These are phyloP conservation scores for Metopia argyrocephala DNA, from an alignment of 2,888 invertebrate species.

Conservation along the genomic window DNA sequence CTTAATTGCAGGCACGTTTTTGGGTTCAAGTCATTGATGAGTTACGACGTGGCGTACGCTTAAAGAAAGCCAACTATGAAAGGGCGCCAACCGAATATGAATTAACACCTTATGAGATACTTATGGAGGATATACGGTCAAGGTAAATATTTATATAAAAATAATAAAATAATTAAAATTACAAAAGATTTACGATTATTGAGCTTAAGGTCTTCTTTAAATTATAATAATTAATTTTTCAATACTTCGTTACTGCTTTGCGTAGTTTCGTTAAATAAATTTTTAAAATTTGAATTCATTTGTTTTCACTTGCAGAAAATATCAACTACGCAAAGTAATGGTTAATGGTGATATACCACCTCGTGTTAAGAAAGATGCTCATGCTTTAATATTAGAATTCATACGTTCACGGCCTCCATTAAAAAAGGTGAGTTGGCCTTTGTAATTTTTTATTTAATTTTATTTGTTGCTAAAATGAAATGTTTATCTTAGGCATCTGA, in stretches of 20 bases:
- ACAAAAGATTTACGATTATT: too few species aligned
- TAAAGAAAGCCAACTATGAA: conserved; percentile 91
- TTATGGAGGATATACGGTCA: conserved; percentile 96
- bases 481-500: conserved; percentile 83
- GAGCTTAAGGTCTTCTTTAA: too few species aligned
- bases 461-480: too few species aligned
- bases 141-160: too few species aligned
- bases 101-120: conserved; percentile 96
- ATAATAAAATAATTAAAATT: too few species aligned
- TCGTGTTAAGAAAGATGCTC: conserved; percentile 95
- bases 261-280: not conserved
- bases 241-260: not conserved
- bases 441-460: not conserved
- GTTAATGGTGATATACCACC: conserved; percentile 90
- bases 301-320: conserved; percentile 79
- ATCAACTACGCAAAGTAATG: conserved; percentile 91
- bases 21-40: conserved; percentile 98
- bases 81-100: conserved; percentile 92
- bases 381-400: conserved; percentile 96
- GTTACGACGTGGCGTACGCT: conserved; percentile 92
- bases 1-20: conserved; percentile 87
- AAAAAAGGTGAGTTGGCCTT: conserved; percentile 84
- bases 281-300: not conserved
- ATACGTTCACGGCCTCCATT: conserved; percentile 96
- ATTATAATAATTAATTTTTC: too few species aligned